phyloP scores from a whole-genome alignment of 2,113 vertebrate genomes.

The Dolichallabes microphthalmus region DNA sequence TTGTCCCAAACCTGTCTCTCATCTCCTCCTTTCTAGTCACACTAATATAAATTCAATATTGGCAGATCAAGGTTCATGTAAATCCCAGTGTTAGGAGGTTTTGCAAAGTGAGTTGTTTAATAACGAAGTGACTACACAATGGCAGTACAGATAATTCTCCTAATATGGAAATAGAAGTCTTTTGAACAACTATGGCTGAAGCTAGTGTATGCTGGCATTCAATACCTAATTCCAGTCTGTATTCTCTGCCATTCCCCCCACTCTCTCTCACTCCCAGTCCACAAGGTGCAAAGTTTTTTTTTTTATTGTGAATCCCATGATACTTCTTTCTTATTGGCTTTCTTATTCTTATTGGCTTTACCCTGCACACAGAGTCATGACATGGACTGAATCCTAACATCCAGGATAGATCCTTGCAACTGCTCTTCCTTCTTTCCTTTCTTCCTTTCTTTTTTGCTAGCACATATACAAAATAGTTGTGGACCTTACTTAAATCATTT shows the following conservation, averaged over 20 bases:
- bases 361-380: slow-evolving; percentile 58
- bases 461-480: not conserved
- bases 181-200: slow-evolving; percentile 50
- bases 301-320: slow-evolving; percentile 60
- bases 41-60: slow-evolving; percentile 45
- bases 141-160: slow-evolving; percentile 58
- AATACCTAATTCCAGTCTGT: slow-evolving; percentile 63
- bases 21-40: slow-evolving; percentile 26
- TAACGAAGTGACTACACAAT: slow-evolving; percentile 58
- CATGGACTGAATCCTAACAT: slow-evolving; percentile 66
- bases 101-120: slow-evolving; percentile 51
- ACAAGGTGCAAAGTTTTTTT: slow-evolving; percentile 58
- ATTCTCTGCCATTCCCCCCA: slow-evolving; percentile 52
- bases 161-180: slow-evolving; percentile 60
- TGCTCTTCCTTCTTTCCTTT: not conserved
- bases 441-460: not conserved
- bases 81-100: slow-evolving; percentile 48
- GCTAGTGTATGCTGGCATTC: slow-evolving; percentile 55
- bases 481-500: too few species aligned
- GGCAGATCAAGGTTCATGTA: slow-evolving; percentile 51
- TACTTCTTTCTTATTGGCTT: slow-evolving; percentile 65
- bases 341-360: slow-evolving; percentile 64
- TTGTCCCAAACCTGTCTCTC: too few species aligned
- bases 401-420: slow-evolving; percentile 35
- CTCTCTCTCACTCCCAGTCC: slow-evolving; percentile 28